Evolutionary conservation across 2,113 vertebrate genomes (phyloP), one percentile per base, ranked within the genome.

Genomic region (Halichoeres trimaculatus): DNA sequence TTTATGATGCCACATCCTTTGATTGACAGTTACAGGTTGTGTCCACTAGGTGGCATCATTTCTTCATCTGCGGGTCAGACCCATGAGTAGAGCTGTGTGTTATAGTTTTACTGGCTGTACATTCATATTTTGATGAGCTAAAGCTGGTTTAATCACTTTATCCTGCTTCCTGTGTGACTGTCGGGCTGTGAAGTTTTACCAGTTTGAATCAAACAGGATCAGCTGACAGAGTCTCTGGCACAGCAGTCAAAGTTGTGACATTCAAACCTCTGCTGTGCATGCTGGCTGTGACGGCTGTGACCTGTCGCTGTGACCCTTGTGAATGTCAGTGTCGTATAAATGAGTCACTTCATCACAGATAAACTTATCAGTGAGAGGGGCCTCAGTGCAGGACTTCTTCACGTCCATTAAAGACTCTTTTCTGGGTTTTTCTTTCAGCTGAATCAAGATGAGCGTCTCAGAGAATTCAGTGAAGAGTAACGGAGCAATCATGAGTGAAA

Each of bases 271-370:
- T 45, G 63, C 60, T 36, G 55, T 10, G 35, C 43, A 35, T 54
- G 48, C 59, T 60, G 43, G 40, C n/a, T 40, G 10, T 2, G 10
- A 38, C 50, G 24, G 36, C 50, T 64, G 51, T 56, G 87, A 78
- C 69, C 62, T 87, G 76, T 87, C 78, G 84, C 85, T 87, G 65
- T 75, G 47, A 75, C 77, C 53, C 24, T 24, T 40, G 11, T 57
- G 41, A 66, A 56, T 51, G 54, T 76, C 71, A 38, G 53, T n/a
- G 10, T 41, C 2, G 16, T 88, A 90, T 89, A 91, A 86, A 86
- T 52, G 55, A 76, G 30, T 36, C 14, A 40, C 63, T 69, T 77
- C 47, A 36, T 40, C 43, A 77, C 40, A 53, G 36, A 35, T 43
- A 9, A 16, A 14, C 24, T 48, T 64, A 51, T 73, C 48, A 61